Evolutionary conservation across 2,888 invertebrate species (phyloP).

Genomic region (Leptopilina syphax): DNA sequence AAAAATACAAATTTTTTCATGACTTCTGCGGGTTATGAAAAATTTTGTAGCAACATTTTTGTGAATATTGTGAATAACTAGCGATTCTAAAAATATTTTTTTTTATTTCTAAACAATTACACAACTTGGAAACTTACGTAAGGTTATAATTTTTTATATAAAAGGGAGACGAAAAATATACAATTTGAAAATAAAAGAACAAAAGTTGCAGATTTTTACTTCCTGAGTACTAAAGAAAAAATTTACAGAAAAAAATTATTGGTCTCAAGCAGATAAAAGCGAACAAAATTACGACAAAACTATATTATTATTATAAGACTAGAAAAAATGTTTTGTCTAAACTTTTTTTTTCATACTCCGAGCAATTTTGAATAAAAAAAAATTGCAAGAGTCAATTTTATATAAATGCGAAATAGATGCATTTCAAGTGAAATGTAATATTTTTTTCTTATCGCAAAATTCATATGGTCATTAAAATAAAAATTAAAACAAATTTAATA

Average conservation of each 20-base stretch:
- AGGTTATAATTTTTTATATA: neutral
- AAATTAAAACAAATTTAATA: no score
- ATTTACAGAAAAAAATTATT: no score
- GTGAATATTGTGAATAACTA: no score
- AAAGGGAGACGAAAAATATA: neutral
- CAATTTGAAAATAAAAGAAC: neutral
- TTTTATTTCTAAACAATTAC: neutral
- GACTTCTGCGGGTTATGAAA: no score
- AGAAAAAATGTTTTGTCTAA: neutral
- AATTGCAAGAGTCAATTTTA: neutral
- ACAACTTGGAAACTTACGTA: slow-evolving; percentile 1
- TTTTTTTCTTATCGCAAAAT: neutral
- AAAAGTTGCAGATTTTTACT: no score
- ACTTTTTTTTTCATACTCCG: neutral
- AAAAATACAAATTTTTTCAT: no score
- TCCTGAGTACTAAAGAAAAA: no score
- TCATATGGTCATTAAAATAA: neutral
- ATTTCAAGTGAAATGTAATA: slow-evolving; percentile 11
- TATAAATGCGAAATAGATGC: neutral
- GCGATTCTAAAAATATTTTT: no score
- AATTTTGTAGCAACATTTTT: no score
- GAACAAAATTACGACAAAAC: no score
- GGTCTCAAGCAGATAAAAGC: no score
- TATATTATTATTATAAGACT: no score
- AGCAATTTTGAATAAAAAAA: neutral